These are phyloP conservation scores for Eretmochelys imbricata DNA, from an alignment of 2,113 vertebrate genomes.

Conservation along the genomic window DNA sequence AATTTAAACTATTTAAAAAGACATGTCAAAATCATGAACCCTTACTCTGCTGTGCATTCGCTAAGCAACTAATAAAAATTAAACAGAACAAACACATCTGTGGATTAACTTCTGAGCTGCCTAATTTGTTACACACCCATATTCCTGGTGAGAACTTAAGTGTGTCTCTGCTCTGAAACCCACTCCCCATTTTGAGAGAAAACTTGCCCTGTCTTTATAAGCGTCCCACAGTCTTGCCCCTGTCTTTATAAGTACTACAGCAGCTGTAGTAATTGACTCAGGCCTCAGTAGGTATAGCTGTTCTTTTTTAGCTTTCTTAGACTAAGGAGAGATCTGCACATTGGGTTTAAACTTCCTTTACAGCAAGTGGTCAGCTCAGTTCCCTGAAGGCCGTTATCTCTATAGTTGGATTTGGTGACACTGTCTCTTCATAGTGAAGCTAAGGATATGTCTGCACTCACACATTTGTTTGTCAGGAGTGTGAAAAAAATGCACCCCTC, in stretches of 20 bases:
- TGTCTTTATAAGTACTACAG: neutral
- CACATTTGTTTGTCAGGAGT: no score
- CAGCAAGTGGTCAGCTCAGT: slow-evolving; percentile 16
- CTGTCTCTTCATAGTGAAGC: slow-evolving; percentile 61
- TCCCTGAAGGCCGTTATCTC: slow-evolving; percentile 10
- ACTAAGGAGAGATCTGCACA: neutral
- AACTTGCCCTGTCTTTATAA: neutral
- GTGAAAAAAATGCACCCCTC: no score
- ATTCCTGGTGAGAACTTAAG: neutral
- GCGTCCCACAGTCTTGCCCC: neutral
- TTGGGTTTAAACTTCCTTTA: slow-evolving; percentile 50
- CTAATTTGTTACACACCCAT: neutral
- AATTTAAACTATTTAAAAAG: neutral
- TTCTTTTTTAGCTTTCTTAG: slow-evolving; percentile 3
- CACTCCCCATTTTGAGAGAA: neutral
- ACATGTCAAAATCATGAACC: neutral
- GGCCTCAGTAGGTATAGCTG: neutral
- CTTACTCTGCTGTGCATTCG: neutral
- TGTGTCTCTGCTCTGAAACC: neutral
- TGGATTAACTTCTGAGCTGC: neutral
- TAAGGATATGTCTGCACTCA: neutral
- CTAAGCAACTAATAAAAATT: neutral
- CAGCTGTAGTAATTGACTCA: neutral
- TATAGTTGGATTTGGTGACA: neutral
- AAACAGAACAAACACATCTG: neutral